A percentile compares a stretch with the other conserved stretches of the same genome.
phyloP scores from a whole-genome alignment of 2,888 invertebrate genomes.

The Tuta absoluta region DNA sequence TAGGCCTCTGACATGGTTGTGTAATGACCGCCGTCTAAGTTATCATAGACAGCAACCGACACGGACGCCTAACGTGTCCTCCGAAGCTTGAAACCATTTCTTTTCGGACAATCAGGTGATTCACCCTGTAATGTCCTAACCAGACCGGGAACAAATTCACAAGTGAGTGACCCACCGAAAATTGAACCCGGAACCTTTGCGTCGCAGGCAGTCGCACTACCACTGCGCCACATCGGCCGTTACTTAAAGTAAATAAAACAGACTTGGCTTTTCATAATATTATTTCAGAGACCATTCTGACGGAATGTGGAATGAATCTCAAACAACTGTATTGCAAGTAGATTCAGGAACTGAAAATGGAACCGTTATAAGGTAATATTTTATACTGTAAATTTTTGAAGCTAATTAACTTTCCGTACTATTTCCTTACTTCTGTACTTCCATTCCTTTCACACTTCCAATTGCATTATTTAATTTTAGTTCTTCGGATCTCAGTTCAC shows the following conservation, averaged over 20 bases:
- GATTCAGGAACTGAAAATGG: conserved; percentile 86
- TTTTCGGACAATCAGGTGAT: too few relatives aligned
- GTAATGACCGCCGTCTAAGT: too few relatives aligned
- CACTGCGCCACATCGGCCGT: too few relatives aligned
- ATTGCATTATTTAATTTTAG: conserved; percentile 46
- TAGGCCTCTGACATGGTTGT: too few relatives aligned
- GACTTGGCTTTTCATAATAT: neutral
- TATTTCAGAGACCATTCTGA: conserved; percentile 88
- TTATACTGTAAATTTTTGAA: neutral
- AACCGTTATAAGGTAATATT: conserved; percentile 74
- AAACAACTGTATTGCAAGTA: conserved; percentile 89
- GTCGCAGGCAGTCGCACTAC: too few relatives aligned
- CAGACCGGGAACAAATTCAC: too few relatives aligned
- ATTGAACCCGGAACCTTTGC: too few relatives aligned
- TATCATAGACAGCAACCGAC: too few relatives aligned
- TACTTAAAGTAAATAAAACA: neutral
- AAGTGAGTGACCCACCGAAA: too few relatives aligned
- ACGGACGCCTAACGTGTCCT: too few relatives aligned
- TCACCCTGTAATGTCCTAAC: too few relatives aligned
- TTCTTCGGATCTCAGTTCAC: conserved; percentile 76
- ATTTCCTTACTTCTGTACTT: conserved; percentile 11
- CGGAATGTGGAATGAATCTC: conserved; percentile 94
- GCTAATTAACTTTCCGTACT: neutral
- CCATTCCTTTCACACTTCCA: conserved; percentile 16
- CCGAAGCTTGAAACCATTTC: too few relatives aligned